Conservation (phyloP, 1,140 invertebrate genomes). For the Eufriesea mexicana region DNA sequence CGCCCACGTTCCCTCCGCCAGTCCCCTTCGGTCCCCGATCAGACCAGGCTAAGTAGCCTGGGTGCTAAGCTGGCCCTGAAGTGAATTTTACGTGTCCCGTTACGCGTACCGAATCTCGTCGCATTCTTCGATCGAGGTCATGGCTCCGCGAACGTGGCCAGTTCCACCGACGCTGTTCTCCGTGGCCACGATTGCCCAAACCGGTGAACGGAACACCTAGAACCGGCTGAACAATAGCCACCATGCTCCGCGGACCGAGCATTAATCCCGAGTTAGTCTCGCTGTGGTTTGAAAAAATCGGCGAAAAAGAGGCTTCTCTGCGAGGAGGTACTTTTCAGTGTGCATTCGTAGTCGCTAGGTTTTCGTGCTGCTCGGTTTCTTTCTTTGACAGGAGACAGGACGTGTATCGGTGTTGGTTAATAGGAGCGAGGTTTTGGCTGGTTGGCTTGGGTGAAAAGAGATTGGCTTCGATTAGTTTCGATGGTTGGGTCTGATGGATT, state of each 20-base stretch:
- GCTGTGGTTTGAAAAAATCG: not conserved
- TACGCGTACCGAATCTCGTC: constrained; percentile 61
- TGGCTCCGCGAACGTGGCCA: constrained; percentile 41
- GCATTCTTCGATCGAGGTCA: constrained; percentile 66
- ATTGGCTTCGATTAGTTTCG: no score
- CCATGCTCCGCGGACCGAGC: no score
- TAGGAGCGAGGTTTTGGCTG: no score
- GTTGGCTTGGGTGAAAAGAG: no score
- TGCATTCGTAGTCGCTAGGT: no score
- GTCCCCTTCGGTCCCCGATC: not conserved
- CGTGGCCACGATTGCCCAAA: constrained; percentile 23
- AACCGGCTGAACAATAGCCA: not conserved
- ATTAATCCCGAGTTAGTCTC: not conserved
- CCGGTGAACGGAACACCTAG: not conserved
- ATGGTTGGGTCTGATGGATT: not conserved
- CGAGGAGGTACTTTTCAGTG: no score
- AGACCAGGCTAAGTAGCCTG: not conserved
- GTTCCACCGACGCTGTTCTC: constrained; percentile 14
- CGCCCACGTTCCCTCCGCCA: not conserved
- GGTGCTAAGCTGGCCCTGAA: constrained; percentile 9
- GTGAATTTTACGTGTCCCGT: constrained; percentile 61
- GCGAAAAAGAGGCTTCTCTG: not conserved
- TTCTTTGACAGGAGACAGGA: not conserved
- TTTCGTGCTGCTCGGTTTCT: no score
- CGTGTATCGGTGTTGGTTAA: not conserved